Conservation (phyloP, 2,113 vertebrate species). For the Prunella fulvescens region DNA sequence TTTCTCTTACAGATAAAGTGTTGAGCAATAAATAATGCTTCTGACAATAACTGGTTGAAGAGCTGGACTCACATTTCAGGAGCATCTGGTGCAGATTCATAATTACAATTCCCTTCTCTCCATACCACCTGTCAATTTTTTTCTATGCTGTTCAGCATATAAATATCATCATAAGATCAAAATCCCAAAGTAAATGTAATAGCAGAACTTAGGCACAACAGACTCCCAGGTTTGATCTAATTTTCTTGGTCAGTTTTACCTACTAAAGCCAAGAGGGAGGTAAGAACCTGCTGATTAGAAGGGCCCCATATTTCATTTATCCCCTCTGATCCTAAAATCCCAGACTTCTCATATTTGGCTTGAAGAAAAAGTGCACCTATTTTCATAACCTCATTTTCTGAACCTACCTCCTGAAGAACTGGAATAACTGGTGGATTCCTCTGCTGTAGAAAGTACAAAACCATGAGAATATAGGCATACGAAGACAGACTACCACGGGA, state of each 20-base stretch:
- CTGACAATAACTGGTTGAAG: background rate
- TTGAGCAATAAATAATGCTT: background rate
- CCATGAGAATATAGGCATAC: conserved; percentile 98
- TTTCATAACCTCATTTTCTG: background rate
- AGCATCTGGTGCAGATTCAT: background rate
- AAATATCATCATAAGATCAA: background rate
- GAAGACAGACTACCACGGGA: conserved; percentile 98
- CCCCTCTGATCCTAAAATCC: background rate
- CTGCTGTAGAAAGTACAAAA: conserved; percentile 97
- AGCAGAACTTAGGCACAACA: background rate
- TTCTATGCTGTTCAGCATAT: background rate
- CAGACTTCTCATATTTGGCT: background rate
- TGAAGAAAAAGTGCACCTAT: background rate
- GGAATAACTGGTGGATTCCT: conserved; percentile 94
- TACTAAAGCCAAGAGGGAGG: background rate
- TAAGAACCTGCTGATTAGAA: background rate
- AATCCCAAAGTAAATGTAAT: background rate
- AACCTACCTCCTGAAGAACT: conserved; percentile 92
- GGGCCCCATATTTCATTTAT: background rate
- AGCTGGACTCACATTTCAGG: background rate
- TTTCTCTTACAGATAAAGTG: background rate
- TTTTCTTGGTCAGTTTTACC: background rate
- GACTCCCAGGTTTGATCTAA: background rate
- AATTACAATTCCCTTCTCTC: conserved; percentile 10
- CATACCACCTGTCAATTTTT: background rate